phyloP scores from a whole-genome alignment of 2,113 vertebrate species.

The Thomomys bottae region DNA sequence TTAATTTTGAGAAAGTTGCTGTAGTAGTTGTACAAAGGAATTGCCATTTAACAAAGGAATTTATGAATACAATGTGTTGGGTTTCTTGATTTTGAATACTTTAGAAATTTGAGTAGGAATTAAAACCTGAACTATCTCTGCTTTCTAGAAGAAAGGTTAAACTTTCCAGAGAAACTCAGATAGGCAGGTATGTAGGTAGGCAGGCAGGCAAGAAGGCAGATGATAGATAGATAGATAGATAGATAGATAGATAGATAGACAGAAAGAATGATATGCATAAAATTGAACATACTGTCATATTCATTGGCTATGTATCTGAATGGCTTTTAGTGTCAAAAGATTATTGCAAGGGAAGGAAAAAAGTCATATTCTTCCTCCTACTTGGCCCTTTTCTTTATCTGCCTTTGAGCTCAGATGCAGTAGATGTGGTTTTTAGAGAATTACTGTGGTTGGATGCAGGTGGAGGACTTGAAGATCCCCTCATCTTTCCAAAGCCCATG shows the following conservation, averaged over 20 bases:
- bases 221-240: too few relatives aligned
- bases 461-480: not conserved
- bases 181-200: too few relatives aligned
- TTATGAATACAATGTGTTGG: too few relatives aligned
- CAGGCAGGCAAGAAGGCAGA: too few relatives aligned
- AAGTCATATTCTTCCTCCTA: not conserved
- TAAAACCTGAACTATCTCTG: not conserved
- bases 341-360: not conserved
- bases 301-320: not conserved
- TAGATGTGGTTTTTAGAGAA: not conserved
- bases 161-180: not conserved
- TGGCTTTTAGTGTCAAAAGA: not conserved
- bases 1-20: not conserved
- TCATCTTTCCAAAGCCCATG: not conserved
- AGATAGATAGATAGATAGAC: too few relatives aligned
- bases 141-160: conserved; percentile 24
- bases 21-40: too few relatives aligned
- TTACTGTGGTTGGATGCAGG: not conserved
- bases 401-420: not conserved
- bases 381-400: not conserved
- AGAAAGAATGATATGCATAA: not conserved
- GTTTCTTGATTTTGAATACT: not conserved
- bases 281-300: not conserved
- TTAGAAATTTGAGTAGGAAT: conserved; percentile 35
- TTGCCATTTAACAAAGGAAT: too few relatives aligned